phyloP scores from a whole-genome alignment of 2,888 invertebrate species.

The Tyria jacobaeae region DNA sequence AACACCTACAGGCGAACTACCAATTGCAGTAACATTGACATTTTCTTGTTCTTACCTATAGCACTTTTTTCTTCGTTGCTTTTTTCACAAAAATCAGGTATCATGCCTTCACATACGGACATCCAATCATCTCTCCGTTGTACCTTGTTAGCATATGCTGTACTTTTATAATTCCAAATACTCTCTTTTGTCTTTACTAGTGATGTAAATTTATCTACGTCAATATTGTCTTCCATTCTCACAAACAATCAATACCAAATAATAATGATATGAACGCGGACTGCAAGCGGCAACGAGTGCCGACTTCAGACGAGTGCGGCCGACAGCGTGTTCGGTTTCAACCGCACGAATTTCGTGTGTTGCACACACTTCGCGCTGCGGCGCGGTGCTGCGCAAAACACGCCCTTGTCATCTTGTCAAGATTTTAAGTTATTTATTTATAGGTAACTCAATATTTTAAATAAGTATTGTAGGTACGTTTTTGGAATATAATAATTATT shows the following conservation, averaged over 20 bases:
- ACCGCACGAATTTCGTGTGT: constrained; percentile 8
- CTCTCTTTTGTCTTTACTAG: constrained; percentile 16
- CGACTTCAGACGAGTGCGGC: constrained; percentile 20
- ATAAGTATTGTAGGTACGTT: background rate
- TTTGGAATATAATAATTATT: background rate
- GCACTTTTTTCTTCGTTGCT: background rate
- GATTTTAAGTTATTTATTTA: background rate
- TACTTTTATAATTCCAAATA: constrained; percentile 20
- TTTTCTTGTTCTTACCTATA: constrained; percentile 9
- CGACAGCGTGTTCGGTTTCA: constrained; percentile 16
- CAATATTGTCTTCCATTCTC: constrained; percentile 17
- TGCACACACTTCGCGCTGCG: background rate
- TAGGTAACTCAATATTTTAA: background rate
- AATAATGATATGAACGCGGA: constrained; percentile 3
- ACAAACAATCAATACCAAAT: background rate
- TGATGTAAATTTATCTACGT: constrained; percentile 14
- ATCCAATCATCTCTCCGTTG: constrained; percentile 15
- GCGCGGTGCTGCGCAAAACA: background rate
- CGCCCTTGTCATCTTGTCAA: background rate
- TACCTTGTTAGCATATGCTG: constrained; percentile 10
- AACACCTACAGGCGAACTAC: background rate
- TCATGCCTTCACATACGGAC: constrained; percentile 12
- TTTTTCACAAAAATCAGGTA: constrained; percentile 12
- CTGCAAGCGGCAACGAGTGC: constrained; percentile 11
- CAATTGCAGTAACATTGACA: background rate